Evolutionary conservation across 2,888 invertebrate species (phyloP), one percentile per base, ranked within the genome.

Genomic region (Drosophila colorata): DNA sequence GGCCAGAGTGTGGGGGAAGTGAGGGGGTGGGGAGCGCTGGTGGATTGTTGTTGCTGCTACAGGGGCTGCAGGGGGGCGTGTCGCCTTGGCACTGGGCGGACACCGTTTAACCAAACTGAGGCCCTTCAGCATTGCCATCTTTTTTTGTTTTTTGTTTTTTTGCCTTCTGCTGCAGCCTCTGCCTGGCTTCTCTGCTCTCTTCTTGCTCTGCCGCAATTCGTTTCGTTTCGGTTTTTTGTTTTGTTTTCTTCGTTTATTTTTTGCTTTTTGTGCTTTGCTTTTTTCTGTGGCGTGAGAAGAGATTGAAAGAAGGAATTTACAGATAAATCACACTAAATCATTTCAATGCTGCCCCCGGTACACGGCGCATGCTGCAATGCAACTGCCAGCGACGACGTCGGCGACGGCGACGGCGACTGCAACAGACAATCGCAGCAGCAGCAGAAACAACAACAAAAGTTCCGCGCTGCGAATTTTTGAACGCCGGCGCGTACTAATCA

Each of bases 291-390:
- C 89, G 89, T 89, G 89, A 89, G 89, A 89, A 90, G 89, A 89
- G 89, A 89, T 89, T 90, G 86, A 90, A 89, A 82, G 78, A 74
- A 84, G 89, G 90, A 87, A 90, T 87, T 85, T 84, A 78, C 89
- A 90, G 89, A 89, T 89, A 89, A 89, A 89, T 89, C 89, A 89
- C 90, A 89, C 88, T 87, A 90, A 90, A 89, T 90, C 89, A 84
- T 84, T 90, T 90, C 89, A 81, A 87, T 81, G 75, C 70, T 49
- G 72, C 63, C 65, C 64, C 66, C 79, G 75, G 83, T 73, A 58
- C 66, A 49, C 57, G 71, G 69, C 80, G 77, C 87, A 80, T 88
- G 87, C 87, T 61, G 77, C 87, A 74, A 79, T 85, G 86, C 87
- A 72, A 58, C 65, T 61, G 57, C 52, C 69, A 58, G 23, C 66